phyloP scores from a whole-genome alignment of 2,888 invertebrate genomes.

The Pristionchus arcanus region DNA sequence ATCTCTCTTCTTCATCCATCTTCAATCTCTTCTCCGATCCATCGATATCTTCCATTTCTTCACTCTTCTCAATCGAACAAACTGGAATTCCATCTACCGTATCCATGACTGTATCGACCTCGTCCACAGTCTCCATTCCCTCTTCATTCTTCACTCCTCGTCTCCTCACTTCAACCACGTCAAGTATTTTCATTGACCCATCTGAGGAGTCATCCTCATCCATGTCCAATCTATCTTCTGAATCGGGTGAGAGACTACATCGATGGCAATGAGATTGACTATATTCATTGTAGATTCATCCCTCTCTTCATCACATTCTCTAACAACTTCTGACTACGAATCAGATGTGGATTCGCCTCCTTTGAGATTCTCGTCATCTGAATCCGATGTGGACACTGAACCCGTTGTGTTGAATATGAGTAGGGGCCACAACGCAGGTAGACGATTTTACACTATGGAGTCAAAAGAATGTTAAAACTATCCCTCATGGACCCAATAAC shows the following conservation, averaged over 20 bases:
- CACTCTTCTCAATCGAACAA: not conserved
- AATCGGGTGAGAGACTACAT: not conserved
- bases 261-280: not conserved
- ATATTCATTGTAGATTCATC: not conserved
- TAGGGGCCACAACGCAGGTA: too few relatives aligned
- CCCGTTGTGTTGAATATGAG: too few relatives aligned
- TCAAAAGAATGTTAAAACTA: too few relatives aligned
- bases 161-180: constrained; percentile 7
- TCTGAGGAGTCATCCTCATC: constrained; percentile 13
- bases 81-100: constrained; percentile 15
- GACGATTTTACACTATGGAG: too few relatives aligned
- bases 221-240: not conserved
- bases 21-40: constrained; percentile 24
- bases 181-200: not conserved
- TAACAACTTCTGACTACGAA: not conserved
- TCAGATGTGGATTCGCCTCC: not conserved
- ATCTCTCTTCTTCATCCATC: constrained; percentile 20
- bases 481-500: too few relatives aligned
- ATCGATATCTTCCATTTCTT: not conserved
- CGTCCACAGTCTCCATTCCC: not conserved
- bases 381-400: not conserved
- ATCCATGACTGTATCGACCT: not conserved
- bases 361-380: too few relatives aligned
- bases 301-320: not conserved
- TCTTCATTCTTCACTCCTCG: not conserved